Base-by-base conservation (phyloP, 2,113 vertebrate genomes). In the Gnathonemus longibarbis region DNA sequence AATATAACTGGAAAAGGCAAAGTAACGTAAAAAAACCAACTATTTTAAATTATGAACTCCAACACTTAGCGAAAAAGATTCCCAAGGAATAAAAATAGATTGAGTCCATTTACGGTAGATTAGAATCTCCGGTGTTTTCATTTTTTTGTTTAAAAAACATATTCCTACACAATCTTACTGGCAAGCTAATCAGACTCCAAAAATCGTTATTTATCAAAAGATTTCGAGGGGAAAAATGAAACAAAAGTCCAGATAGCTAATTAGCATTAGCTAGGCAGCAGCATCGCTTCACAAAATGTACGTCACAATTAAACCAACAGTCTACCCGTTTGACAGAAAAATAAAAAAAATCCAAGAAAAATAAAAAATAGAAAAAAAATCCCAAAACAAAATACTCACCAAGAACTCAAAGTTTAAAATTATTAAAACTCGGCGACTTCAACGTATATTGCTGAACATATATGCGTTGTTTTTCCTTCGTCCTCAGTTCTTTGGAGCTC, bases 381-480 rank as follows among this genome's bases (percentile, higher is more conserved):
- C 92, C 95, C 92, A 91, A 92, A 93, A 91, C 93, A 96, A 96
- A 96, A 96, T 96, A 96, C 96, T 96, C 96, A 96, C 96, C 96
- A 92, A 94, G 95, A 96, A 94, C 35, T 95, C 94, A 96, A 92
- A 91, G 94, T 91, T 95, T 95, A 96, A 96, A 96, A 96, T 93
- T 93, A 94, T 92, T 95, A 94, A 95, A 95, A 95, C 89, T 94
- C 94, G 93, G 91, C 87, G 93, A 42, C n/a, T 90, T 90, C 31
- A 42, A 50, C 70, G 52, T 52, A 74, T 93, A 91, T 93, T 91
- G 94, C 89, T 93, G 74, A 80, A 42, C 35, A 80, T 39, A 42
- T 42, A 80, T 80, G 74, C 88, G 93, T 17, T 84, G 39, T 35
- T 92, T 90, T 91, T 84, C 89, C 89, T 94, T 94, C 93, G 90